Percentiles rank a stretch among this genome's conserved stretches.
These are phyloP conservation scores for Netelia virgata DNA, from an alignment of 2,888 invertebrate species.

Conservation along the genomic window DNA sequence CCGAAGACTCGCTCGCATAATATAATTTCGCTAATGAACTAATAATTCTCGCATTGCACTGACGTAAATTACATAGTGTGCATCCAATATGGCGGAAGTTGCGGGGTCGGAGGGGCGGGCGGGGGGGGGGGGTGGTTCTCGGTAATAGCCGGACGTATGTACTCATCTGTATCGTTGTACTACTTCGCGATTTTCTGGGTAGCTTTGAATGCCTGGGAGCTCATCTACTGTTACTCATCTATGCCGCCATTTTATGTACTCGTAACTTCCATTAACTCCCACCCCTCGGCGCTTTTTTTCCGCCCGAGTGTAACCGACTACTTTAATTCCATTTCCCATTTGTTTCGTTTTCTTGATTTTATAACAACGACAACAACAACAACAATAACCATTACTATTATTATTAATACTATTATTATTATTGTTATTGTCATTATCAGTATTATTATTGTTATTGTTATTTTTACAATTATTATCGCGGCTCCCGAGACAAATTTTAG, in stretches of 20 bases:
- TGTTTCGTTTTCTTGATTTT: slow-evolving; percentile 15
- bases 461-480: too few relatives aligned
- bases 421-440: too few relatives aligned
- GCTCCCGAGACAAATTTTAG: too few relatives aligned
- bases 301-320: neutral
- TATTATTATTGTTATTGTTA: too few relatives aligned
- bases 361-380: neutral
- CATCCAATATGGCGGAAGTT: slow-evolving; percentile 10
- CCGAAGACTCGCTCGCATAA: slow-evolving; percentile 34
- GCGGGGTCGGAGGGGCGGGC: neutral
- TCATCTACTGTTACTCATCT: neutral
- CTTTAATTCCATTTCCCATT: slow-evolving; percentile 23
- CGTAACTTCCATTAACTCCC: neutral
- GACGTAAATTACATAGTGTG: slow-evolving; percentile 48
- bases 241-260: neutral
- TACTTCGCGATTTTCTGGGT: slow-evolving; percentile 39
- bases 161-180: slow-evolving; percentile 34
- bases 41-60: slow-evolving; percentile 59
- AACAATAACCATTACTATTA: neutral
- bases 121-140: neutral
- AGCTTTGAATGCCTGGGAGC: neutral
- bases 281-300: neutral
- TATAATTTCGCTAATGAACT: slow-evolving; percentile 66
- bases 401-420: too few relatives aligned
- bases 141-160: slow-evolving; percentile 48